These are phyloP conservation scores for Hapalemur alaotrensis DNA, from an alignment of 2,797 vertebrate species.

Conservation along the genomic window DNA sequence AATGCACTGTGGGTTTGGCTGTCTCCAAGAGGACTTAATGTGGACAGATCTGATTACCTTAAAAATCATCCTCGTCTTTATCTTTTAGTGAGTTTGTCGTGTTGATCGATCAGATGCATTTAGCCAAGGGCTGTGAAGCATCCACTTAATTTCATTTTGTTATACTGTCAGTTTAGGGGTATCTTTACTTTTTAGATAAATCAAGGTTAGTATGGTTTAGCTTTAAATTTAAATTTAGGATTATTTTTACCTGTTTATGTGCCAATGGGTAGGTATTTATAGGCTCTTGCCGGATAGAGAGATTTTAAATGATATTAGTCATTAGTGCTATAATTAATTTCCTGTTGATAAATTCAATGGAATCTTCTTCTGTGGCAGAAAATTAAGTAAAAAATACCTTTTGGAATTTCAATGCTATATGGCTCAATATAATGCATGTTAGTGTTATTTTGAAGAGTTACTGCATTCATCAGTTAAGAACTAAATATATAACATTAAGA, in stretches of 20 bases:
- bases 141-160: slow-evolving; percentile 19
- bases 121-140: background rate
- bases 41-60: slow-evolving; percentile 45
- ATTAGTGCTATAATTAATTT: background rate
- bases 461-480: background rate
- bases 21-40: background rate
- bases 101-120: slow-evolving; percentile 23
- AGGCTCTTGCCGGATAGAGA: background rate
- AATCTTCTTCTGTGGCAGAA: background rate
- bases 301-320: background rate
- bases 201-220: background rate
- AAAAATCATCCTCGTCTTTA: background rate
- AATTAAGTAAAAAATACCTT: background rate
- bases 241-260: background rate
- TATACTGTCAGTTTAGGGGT: background rate
- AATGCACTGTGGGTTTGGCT: background rate
- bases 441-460: slow-evolving; percentile 6
- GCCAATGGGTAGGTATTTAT: background rate
- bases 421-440: background rate
- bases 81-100: slow-evolving; percentile 34
- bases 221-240: slow-evolving; percentile 12
- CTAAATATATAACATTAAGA: background rate
- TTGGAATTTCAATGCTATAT: background rate
- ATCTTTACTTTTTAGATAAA: slow-evolving; percentile 44
- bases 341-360: background rate